Base-by-base conservation (phyloP, 2,113 vertebrate species). In the Opisthocomus hoazin region DNA sequence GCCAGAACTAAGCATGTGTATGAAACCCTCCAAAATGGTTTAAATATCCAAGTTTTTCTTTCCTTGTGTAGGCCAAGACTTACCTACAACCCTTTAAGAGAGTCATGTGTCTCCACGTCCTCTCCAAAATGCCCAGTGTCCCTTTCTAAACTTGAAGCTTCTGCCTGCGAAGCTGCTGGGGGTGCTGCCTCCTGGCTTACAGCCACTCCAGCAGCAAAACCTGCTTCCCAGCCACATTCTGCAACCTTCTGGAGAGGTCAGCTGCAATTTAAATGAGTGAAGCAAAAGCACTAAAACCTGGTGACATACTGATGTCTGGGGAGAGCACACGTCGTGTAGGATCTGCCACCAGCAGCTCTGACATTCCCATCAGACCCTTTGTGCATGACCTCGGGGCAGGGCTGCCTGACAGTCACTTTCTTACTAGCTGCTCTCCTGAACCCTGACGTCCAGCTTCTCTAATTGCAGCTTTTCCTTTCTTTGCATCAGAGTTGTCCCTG, bases 221-320 rank as follows among this genome's bases (percentile, higher is more conserved):
- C 54, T 96, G 95, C 92, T 94, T 94, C 96, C 90, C 84, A 96
- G 92, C 21, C 76, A 89, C 90, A 87, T 66, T 91, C 96, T 93
- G 89, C 70, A 97, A 74, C 65, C 85, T 84, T 92, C 48, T 48
- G 43, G 94, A 96, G 90, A 86, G 93, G 93, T 96, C 95, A 96
- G 51, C 69, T 88, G 69, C 94, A 94, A 94, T 89, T 92, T 48
- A 73, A 96, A 96, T 57, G 51, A 88, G 66, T 15, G 32, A 90
- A 82, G 84, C 46, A 83, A 91, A 96, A 90, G 87, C 70, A 87
- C 76, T 58, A 91, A 96, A 84, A 32, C 39, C 18, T 74, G 57
- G 56, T 21, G 45, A 82, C 87, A 75, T 34, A 6, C 63, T 92
- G 89, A 58, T 36, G 74, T 36, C 60, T 43, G 84, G 32, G 56